These are phyloP conservation scores for Centroberyx gerrardi DNA, from an alignment of 2,797 vertebrate species.

Conservation along the genomic window DNA sequence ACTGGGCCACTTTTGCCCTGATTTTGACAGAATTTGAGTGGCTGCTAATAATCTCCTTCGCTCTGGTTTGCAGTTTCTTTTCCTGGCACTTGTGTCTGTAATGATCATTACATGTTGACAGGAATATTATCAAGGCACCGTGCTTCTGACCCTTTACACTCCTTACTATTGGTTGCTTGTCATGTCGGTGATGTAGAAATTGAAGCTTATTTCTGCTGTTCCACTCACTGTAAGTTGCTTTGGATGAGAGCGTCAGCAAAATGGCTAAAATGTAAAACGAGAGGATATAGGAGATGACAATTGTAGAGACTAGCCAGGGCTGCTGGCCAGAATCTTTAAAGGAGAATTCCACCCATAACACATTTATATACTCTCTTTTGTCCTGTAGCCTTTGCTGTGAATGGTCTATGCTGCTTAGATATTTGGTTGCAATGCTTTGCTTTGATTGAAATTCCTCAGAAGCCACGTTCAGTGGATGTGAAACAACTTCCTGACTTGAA, in stretches of 20 bases:
- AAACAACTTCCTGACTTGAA: background rate
- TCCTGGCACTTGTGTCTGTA: constrained; percentile 12
- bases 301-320: no score
- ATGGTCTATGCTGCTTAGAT: no score
- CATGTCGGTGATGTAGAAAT: constrained; percentile 27
- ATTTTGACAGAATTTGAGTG: constrained; percentile 29
- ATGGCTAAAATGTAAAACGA: constrained; percentile 4
- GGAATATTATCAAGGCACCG: constrained; percentile 25
- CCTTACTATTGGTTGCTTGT: constrained; percentile 17
- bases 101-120: constrained; percentile 45
- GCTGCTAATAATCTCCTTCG: constrained; percentile 1
- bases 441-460: constrained; percentile 12
- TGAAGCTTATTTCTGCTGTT: background rate
- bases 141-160: background rate
- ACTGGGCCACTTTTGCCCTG: background rate
- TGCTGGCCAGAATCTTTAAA: constrained; percentile 1
- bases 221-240: constrained; percentile 10
- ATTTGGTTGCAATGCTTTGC: background rate
- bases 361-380: no score
- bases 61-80: constrained; percentile 9
- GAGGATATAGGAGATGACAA: no score
- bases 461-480: background rate
- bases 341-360: background rate
- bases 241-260: constrained; percentile 1
- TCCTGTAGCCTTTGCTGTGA: no score